Evolutionary conservation across 2,888 invertebrate genomes (phyloP).

Genomic region (Malthinus flaveolus): DNA sequence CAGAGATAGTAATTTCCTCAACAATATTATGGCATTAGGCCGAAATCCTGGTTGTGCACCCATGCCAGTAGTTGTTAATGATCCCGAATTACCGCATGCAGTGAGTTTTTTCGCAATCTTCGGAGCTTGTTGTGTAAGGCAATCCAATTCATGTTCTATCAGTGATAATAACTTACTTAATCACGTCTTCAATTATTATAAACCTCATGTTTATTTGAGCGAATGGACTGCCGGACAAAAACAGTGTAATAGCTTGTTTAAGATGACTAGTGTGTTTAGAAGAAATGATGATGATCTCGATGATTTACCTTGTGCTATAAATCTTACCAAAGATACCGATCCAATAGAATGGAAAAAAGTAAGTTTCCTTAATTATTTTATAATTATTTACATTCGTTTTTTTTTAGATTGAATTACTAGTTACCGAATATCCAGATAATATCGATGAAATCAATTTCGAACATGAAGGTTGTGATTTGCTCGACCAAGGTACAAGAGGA

Average conservation of each 20-base stretch:
- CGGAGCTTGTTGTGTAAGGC: conserved; percentile 54
- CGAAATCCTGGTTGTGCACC: conserved; percentile 55
- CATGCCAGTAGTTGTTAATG: conserved; percentile 33
- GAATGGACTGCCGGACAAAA: conserved; percentile 50
- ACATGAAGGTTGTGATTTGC: conserved; percentile 57
- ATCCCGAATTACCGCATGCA: conserved; percentile 52
- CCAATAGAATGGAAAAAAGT: conserved; percentile 43
- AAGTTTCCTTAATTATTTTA: conserved; percentile 6
- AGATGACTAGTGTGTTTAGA: conserved; percentile 41
- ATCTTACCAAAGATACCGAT: too few relatives aligned
- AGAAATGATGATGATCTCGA: neutral
- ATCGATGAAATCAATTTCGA: conserved; percentile 54
- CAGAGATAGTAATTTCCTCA: too few relatives aligned
- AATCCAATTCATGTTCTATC: too few relatives aligned
- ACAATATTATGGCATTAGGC: too few relatives aligned
- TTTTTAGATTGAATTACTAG: conserved; percentile 54
- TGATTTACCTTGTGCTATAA: too few relatives aligned
- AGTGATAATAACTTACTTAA: conserved; percentile 50
- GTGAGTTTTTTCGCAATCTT: conserved; percentile 60
- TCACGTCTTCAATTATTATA: conserved; percentile 51
- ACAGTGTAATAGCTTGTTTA: conserved; percentile 51
- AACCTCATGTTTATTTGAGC: conserved; percentile 55
- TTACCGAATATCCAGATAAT: conserved; percentile 56
- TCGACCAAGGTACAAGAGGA: conserved; percentile 64
- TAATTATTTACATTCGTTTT: too few relatives aligned